These are phyloP conservation scores for Falco naumanni DNA, from an alignment of 2,797 vertebrate species.

Conservation along the genomic window DNA sequence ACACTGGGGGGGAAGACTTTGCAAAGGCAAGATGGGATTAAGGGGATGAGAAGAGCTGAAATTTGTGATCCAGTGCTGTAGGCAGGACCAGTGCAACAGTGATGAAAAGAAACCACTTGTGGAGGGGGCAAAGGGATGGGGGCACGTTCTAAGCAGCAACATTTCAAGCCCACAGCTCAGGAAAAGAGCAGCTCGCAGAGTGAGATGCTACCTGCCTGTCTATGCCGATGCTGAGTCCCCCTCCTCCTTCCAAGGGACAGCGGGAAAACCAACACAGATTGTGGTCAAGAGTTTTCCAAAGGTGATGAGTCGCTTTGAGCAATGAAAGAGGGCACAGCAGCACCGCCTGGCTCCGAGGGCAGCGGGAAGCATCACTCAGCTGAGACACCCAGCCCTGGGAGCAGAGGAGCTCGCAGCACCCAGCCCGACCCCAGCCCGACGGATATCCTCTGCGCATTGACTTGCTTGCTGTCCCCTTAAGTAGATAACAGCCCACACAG, in stretches of 20 bases:
- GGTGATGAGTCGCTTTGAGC: fast-evolving
- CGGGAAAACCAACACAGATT: fast-evolving
- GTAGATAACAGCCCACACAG: background rate
- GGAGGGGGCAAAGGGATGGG: background rate
- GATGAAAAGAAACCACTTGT: background rate
- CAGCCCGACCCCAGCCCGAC: fast-evolving
- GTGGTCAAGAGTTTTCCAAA: background rate
- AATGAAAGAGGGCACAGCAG: fast-evolving
- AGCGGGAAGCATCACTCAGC: background rate
- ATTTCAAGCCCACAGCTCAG: background rate
- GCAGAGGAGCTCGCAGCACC: background rate
- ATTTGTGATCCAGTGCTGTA: fast-evolving
- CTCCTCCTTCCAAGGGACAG: background rate
- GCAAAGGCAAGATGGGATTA: background rate
- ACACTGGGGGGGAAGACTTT: background rate
- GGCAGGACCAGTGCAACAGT: background rate
- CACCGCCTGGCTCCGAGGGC: background rate
- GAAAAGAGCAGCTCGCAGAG: background rate
- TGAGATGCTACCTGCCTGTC: background rate
- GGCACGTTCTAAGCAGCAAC: background rate
- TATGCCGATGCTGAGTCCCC: fast-evolving
- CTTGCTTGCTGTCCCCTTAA: background rate
- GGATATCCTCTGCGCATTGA: background rate
- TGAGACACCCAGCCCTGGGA: background rate
- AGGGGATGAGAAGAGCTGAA: background rate